These are phyloP conservation scores for Prostheceraeus crozeri DNA, from an alignment of 2,888 invertebrate genomes.

Conservation along the genomic window DNA sequence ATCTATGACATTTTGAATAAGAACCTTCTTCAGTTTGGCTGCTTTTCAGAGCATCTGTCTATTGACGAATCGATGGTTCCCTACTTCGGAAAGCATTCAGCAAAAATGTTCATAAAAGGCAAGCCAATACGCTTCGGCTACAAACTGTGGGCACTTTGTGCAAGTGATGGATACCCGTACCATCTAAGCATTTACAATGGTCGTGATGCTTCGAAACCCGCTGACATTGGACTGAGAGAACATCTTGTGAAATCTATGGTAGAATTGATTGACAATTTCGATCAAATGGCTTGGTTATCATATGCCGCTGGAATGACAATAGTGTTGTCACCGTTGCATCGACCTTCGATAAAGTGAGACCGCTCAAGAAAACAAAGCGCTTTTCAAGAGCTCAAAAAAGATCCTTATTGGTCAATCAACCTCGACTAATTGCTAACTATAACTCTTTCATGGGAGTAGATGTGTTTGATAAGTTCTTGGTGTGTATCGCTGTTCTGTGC, in stretches of 20 bases:
- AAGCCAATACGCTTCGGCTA: slow-evolving; percentile 29
- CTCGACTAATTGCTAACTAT: not conserved
- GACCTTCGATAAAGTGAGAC: not conserved
- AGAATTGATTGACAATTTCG: too few species aligned
- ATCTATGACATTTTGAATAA: slow-evolving; percentile 4
- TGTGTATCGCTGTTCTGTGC: slow-evolving; percentile 12
- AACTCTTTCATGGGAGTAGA: slow-evolving; percentile 15
- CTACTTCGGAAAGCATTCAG: slow-evolving; percentile 20
- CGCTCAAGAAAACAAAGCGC: not conserved
- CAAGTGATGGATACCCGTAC: slow-evolving; percentile 13
- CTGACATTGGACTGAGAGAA: too few species aligned
- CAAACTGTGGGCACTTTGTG: slow-evolving; percentile 14
- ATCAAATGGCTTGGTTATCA: too few species aligned
- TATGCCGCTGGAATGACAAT: slow-evolving; percentile 12
- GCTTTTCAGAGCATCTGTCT: not conserved
- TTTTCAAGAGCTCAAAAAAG: not conserved
- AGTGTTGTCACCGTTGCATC: not conserved
- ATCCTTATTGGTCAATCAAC: not conserved
- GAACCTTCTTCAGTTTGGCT: not conserved
- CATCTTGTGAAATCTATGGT: too few species aligned
- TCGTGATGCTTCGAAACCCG: not conserved
- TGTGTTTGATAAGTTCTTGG: slow-evolving; percentile 10
- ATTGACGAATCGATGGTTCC: slow-evolving; percentile 29
- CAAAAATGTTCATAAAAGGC: slow-evolving; percentile 22
- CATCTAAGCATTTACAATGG: slow-evolving; percentile 2